Evolutionary conservation across 1,140 invertebrate species (phyloP), one percentile per base, ranked within the genome.

Genomic region (Drosophila baimaii): DNA sequence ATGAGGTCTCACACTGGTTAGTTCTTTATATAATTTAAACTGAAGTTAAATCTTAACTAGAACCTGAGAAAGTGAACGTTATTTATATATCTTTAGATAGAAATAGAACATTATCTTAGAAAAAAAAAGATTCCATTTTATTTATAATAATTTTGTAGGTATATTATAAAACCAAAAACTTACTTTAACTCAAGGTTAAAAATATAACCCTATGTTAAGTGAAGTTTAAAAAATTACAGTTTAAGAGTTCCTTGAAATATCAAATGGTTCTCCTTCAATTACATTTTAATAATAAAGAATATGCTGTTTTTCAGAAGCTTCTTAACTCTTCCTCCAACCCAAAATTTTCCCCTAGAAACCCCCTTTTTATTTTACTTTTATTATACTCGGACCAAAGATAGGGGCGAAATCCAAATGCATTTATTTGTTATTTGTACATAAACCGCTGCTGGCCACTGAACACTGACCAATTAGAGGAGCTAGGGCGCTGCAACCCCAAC

Each of bases 381-480:
- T 59, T 59, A 15, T 0, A 12, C 9, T 33, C 9, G 4, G 4
- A 2, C 3, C 55, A 15, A 17, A 79, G 33, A 88, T 88, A 86
- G 82, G 83, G 83, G 82, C 83, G 56, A 47, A 23, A 10, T 29
- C 57, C 23, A 33, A 27, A 29, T 57, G 55, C 66, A 82, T 69
- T 71, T 58, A 39, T 46, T 54, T 54, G 51, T 35, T 54, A 35
- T 54, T 54, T 73, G 70, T 79, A 70, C 57, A 71, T 88, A 80
- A 68, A 70, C 33, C 35, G 54, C 37, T 55, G 51, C 51, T 79
- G 54, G 59, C 69, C 56, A 68, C 46, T 88, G 82, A 86, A 55
- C 52, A 64, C 46, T 83, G 82, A 86, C 82, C 82, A 86, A 86
- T 86, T 86, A 85, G 78, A 85, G 51, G 58, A 57, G 43, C 47